Conservation (phyloP, 2,888 invertebrate genomes). For the Anagyrus pseudococci region DNA sequence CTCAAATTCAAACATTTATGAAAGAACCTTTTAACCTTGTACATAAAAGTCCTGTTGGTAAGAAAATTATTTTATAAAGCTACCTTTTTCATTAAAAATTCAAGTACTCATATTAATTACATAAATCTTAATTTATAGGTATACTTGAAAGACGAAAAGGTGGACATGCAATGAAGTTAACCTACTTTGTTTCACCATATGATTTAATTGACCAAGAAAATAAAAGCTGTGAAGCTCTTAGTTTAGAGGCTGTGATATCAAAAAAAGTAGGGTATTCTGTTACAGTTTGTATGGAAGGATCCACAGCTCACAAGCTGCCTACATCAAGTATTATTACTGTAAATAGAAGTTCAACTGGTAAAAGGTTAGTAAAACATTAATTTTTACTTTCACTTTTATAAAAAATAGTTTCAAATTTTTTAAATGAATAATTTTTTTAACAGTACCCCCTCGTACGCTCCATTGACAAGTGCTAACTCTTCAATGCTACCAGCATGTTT, state of each 20-base stretch:
- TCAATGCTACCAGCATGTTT: constrained; percentile 91
- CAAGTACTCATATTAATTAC: background rate
- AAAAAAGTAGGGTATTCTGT: constrained; percentile 84
- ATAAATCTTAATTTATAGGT: constrained; percentile 63
- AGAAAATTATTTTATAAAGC: constrained; percentile 34
- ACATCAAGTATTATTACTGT: constrained; percentile 74
- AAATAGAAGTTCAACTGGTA: constrained; percentile 74
- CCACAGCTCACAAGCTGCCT: constrained; percentile 84
- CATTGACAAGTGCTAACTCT: constrained; percentile 83
- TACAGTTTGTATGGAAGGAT: constrained; percentile 88
- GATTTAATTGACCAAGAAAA: constrained; percentile 82
- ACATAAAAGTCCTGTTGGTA: constrained; percentile 88
- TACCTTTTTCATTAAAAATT: background rate
- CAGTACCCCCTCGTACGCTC: constrained; percentile 81
- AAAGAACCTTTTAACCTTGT: constrained; percentile 78
- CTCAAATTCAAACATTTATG: constrained; percentile 78
- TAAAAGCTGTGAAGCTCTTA: constrained; percentile 76
- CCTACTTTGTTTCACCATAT: constrained; percentile 93
- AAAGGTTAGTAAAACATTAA: too few species aligned
- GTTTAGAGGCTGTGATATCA: constrained; percentile 73
- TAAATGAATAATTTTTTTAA: background rate
- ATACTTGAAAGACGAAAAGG: constrained; percentile 58
- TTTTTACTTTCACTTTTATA: constrained; percentile 7
- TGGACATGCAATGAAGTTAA: constrained; percentile 89
- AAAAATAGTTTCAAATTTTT: background rate